Evolutionary conservation across 2,888 invertebrate genomes (phyloP), one percentile per base, ranked within the genome.

Genomic region (Drosophila antonietae): DNA sequence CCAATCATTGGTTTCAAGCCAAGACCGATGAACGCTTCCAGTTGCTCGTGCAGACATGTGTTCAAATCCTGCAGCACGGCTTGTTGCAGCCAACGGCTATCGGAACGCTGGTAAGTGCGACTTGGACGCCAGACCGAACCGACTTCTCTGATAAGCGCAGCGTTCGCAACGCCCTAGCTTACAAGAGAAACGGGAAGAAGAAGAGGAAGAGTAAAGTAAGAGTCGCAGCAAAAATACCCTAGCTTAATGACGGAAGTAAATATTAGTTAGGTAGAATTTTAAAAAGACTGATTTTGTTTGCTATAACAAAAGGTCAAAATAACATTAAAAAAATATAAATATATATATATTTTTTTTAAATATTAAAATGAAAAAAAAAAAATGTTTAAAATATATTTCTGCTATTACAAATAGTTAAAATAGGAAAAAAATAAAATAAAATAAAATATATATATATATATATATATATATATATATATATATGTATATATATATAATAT

Each of bases 1-100:
- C 86, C n/a, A 70, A 70, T 14, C 72, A 68, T 28, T 85, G 88
- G 88, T 80, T 85, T 18, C 88, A 76, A n/a, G 49, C 67, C 31
- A 87, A 84, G 1, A 76, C 66, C 10, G 59, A 71, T 23, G 80
- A 79, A 10, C 55, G 73, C 39, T 68, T 80, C 20, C 76, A 78
- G 37, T 18, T 80, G 52, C 66, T 90, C 35, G 66, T 80, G 43
- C 83, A 82, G 47, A 74, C 73, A 6, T 90, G 90, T 68, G 71
- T 79, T 10, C 83, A 89, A 31, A 90, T 91, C 51, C 68, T 91
- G 44, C 71, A 79, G 55, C 88, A 91, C 61, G 91, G 90, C 5
- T 57, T 90, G 8, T 55, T 81, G 47, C 67, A 76, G 63, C 77
- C 75, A 61, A 49, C 53, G 35, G 60, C 46, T 35, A 52, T 2